Conservation (phyloP, 2,888 invertebrate species). For the Yponomeuta malinellus region DNA sequence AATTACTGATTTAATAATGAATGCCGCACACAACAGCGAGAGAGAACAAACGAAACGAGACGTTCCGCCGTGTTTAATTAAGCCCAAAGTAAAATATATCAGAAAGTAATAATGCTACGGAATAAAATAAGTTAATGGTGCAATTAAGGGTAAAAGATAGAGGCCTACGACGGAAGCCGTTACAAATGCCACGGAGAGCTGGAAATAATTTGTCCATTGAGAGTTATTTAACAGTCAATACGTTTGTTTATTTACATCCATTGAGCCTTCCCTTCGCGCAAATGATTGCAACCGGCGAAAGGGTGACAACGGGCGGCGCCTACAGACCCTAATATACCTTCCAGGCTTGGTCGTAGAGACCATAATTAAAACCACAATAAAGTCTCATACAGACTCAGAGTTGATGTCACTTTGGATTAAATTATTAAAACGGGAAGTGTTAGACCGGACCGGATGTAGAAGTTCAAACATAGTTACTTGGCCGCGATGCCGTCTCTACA, state of each 20-base stretch:
- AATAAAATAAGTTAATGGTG: conserved; percentile 2
- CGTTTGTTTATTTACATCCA: conserved; percentile 50
- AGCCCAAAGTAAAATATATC: conserved; percentile 5
- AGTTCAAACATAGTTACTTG: conserved; percentile 33
- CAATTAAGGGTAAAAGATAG: conserved; percentile 7
- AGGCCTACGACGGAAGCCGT: conserved; percentile 30
- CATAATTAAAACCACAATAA: conserved; percentile 29
- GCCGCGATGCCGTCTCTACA: too few relatives aligned
- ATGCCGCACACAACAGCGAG: not conserved
- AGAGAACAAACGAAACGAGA: conserved; percentile 7
- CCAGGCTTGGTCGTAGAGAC: conserved; percentile 27
- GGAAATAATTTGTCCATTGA: conserved; percentile 51
- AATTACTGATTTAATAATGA: not conserved
- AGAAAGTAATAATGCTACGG: conserved; percentile 1
- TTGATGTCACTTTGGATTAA: conserved; percentile 40
- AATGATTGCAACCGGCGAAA: conserved; percentile 30
- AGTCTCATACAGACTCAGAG: conserved; percentile 30
- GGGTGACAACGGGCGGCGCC: conserved; percentile 25
- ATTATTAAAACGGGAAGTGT: conserved; percentile 54
- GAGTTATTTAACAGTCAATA: conserved; percentile 46
- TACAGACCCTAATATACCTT: conserved; percentile 32
- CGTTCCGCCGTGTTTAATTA: conserved; percentile 3
- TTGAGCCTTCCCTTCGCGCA: conserved; percentile 33
- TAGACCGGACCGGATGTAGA: conserved; percentile 50
- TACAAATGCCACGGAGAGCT: conserved; percentile 37